Percentiles rank a stretch among this genome's conserved stretches.
Conservation (phyloP, 2,113 vertebrate species). For the Acrocephalus kingi region DNA sequence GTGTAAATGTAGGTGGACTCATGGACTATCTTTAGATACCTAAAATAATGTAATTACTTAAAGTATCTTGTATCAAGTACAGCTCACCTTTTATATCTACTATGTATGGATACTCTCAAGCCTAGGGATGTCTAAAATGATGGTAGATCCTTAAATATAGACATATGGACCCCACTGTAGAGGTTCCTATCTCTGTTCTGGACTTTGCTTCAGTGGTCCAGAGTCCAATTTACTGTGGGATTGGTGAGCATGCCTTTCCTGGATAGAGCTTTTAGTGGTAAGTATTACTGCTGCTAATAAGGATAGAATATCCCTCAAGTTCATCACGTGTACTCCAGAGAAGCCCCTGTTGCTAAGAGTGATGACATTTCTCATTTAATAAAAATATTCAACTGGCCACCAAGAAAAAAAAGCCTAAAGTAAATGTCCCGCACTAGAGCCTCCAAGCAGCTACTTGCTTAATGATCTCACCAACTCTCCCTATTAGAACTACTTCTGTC, state of each 20-base stretch:
- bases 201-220: neutral
- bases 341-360: neutral
- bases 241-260: neutral
- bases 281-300: neutral
- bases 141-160: neutral
- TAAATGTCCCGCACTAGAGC: neutral
- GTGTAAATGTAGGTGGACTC: neutral
- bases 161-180: rapidly evolving
- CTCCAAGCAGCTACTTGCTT: neutral
- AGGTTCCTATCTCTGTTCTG: neutral
- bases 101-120: neutral
- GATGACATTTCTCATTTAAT: neutral
- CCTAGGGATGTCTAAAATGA: neutral
- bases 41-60: neutral
- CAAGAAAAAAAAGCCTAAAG: neutral
- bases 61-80: neutral
- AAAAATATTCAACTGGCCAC: neutral
- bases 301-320: neutral
- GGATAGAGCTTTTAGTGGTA: neutral
- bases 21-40: neutral
- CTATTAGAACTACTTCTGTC: neutral
- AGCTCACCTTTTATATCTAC: neutral
- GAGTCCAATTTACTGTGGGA: neutral
- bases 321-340: neutral
- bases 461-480: neutral